phyloP scores from a whole-genome alignment of 2,888 invertebrate species.

The Dasysyrphus tricinctus region DNA sequence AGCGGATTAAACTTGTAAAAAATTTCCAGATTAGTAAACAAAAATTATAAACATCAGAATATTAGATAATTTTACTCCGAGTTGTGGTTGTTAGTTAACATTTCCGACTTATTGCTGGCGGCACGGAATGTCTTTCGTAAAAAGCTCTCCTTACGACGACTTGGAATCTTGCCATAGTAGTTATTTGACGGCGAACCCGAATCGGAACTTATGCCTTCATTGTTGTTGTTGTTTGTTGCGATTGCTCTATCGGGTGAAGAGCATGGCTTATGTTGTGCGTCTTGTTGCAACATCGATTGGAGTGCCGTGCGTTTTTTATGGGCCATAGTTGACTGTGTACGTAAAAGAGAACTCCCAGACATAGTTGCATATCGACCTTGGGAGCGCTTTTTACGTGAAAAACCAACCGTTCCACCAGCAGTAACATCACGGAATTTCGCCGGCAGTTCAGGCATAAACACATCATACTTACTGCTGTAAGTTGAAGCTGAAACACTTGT shows the following conservation, averaged over 20 bases:
- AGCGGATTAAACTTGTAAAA: constrained; percentile 24
- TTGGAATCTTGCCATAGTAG: constrained; percentile 63
- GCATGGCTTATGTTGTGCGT: constrained; percentile 51
- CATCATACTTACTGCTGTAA: constrained; percentile 89
- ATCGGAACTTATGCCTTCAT: constrained; percentile 28
- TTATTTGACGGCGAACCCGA: constrained; percentile 57
- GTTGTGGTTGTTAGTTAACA: constrained; percentile 67
- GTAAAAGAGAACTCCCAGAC: constrained; percentile 78
- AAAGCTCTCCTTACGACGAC: constrained; percentile 83
- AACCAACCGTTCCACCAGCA: constrained; percentile 79
- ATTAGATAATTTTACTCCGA: constrained; percentile 52
- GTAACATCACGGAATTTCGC: constrained; percentile 65
- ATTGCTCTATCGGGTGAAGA: constrained; percentile 25
- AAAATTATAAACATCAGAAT: neutral
- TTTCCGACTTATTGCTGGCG: constrained; percentile 78
- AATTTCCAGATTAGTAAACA: neutral
- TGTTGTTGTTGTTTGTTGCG: constrained; percentile 34
- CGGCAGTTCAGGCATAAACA: constrained; percentile 65
- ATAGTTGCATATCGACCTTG: constrained; percentile 79
- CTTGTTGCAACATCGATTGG: constrained; percentile 76
- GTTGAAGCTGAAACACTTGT: constrained; percentile 90
- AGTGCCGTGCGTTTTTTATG: constrained; percentile 73
- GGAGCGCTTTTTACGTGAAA: constrained; percentile 81
- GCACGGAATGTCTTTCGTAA: constrained; percentile 83
- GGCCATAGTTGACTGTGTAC: constrained; percentile 79